Conservation (phyloP, 2,797 vertebrate species). For the Lepilemur ruficaudatus region DNA sequence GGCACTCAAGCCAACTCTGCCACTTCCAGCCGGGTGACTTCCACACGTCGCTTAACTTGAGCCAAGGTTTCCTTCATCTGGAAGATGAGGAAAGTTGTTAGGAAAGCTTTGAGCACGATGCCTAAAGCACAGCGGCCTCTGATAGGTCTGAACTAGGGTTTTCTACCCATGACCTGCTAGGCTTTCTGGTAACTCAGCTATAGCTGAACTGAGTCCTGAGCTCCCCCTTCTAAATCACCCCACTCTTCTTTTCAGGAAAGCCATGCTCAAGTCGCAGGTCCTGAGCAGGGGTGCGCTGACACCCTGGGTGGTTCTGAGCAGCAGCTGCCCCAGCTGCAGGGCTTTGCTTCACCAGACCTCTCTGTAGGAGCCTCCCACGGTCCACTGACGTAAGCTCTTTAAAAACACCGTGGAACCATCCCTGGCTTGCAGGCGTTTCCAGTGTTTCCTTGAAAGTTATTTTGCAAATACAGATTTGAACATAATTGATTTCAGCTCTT, state of each 20-base stretch:
- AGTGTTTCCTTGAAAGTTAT: not conserved
- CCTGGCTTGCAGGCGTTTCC: not conserved
- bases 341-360: not conserved
- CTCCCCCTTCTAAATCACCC: not conserved
- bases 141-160: too few species aligned
- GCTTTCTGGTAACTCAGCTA: not conserved
- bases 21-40: not conserved
- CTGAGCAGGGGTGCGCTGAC: not conserved
- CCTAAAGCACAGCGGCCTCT: not conserved
- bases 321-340: not conserved
- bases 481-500: not conserved
- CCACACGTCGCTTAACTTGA: not conserved
- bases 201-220: not conserved
- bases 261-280: not conserved
- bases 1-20: not conserved
- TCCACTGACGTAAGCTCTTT: not conserved
- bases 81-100: not conserved
- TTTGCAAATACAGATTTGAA: conserved; percentile 27
- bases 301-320: not conserved
- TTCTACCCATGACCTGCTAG: not conserved
- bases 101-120: not conserved
- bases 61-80: not conserved
- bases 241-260: not conserved
- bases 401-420: not conserved
- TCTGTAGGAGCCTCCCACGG: not conserved